phyloP scores from a whole-genome alignment of 1,140 invertebrate species.

The Thrips palmi region DNA sequence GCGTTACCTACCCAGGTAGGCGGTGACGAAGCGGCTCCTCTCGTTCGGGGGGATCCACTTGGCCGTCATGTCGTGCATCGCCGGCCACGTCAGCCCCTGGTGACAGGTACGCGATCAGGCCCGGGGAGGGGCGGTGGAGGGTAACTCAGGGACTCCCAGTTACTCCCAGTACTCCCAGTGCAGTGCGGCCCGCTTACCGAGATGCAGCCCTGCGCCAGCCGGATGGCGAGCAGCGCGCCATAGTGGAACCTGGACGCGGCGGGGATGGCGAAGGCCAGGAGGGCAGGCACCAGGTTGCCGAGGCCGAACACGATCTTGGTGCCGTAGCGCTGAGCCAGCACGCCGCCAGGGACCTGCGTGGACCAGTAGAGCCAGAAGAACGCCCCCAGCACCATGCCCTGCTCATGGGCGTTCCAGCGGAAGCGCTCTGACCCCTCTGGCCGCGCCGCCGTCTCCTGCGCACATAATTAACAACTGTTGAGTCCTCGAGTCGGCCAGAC shows the following conservation, averaged over 20 bases:
- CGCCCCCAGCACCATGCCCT: too few relatives aligned
- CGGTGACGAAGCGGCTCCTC: constrained; percentile 55
- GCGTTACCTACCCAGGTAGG: constrained; percentile 40
- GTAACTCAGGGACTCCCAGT: background rate
- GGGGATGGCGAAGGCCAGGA: constrained; percentile 46
- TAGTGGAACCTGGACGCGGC: constrained; percentile 39
- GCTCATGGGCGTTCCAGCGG: too few relatives aligned
- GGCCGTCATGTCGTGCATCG: constrained; percentile 68
- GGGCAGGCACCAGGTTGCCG: constrained; percentile 45
- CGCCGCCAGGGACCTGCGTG: constrained; percentile 47
- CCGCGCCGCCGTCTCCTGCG: too few relatives aligned
- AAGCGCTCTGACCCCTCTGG: too few relatives aligned
- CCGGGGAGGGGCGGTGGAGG: background rate
- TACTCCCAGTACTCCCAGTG: constrained; percentile 19
- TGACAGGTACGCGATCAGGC: constrained; percentile 14
- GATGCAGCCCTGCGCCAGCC: constrained; percentile 46
- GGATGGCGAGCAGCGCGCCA: constrained; percentile 33
- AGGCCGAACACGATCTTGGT: constrained; percentile 59
- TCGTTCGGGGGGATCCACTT: constrained; percentile 66
- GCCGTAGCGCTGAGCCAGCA: constrained; percentile 59
- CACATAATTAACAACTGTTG: too few relatives aligned
- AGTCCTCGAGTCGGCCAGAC: too few relatives aligned
- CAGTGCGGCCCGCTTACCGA: too few relatives aligned
- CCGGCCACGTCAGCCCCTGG: constrained; percentile 68
- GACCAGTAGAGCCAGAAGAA: constrained; percentile 57